Percentiles rank a stretch among this genome's conserved stretches.
phyloP scores from a whole-genome alignment of 2,888 invertebrate genomes.

The Pterostichus niger region DNA sequence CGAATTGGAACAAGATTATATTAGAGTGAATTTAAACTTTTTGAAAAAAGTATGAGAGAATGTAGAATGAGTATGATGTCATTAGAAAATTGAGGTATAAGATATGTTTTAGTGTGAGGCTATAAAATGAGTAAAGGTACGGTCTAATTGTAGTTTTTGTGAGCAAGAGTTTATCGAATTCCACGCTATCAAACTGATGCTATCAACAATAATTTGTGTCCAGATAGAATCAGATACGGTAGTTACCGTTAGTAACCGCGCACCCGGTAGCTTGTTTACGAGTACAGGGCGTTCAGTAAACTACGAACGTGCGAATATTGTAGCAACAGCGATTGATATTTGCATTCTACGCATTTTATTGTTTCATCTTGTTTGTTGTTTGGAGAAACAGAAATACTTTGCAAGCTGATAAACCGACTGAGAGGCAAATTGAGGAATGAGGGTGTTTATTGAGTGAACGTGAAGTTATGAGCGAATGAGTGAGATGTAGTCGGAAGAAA shows the following conservation, averaged over 20 bases:
- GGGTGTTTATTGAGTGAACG: constrained; percentile 11
- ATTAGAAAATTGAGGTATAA: no score
- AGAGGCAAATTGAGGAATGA: neutral
- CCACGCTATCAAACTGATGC: no score
- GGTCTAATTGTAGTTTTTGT: no score
- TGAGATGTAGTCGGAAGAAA: no score
- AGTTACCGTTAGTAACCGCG: constrained; percentile 14
- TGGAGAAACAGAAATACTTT: neutral
- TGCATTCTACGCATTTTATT: constrained; percentile 12
- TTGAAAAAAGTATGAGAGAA: no score
- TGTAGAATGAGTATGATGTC: no score
- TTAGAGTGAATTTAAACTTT: no score
- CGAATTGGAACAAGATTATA: no score
- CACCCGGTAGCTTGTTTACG: constrained; percentile 29
- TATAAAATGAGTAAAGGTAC: no score
- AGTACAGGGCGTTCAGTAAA: constrained; percentile 32
- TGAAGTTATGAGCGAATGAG: constrained; percentile 6
- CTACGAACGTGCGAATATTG: constrained; percentile 17
- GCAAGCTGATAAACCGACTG: neutral
- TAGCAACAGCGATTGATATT: constrained; percentile 4
- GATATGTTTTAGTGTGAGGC: no score
- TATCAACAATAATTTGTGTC: constrained; percentile 22
- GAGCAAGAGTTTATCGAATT: no score
- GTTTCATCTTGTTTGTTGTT: constrained; percentile 8
- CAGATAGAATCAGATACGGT: constrained; percentile 7